Base-by-base conservation (phyloP, 2,113 vertebrate genomes). In the Spea bombifrons region DNA sequence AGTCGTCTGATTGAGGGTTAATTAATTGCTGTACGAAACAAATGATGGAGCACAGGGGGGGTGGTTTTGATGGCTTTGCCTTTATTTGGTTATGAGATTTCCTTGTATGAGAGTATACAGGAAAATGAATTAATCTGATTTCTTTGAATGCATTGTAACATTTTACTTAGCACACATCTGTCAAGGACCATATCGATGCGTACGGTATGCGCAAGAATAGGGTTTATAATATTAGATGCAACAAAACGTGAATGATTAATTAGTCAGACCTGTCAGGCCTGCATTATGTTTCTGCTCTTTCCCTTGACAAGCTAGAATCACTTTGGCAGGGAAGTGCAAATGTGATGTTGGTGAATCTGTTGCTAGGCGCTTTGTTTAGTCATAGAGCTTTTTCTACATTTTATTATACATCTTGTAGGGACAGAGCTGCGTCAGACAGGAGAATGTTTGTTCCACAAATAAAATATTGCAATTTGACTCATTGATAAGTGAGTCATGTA, bases 281-380 rank as follows among this genome's bases (percentile, higher is more conserved):
- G 5, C 61, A 17, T 66, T 48, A 69, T 69, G 49, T 64, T 16
- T 4, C 8, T 69, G 45, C 13, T 52, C 53, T 52, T 55, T 57
- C 66, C 44, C 52, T 53, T 76, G 75, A 76, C 66, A 59, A 44
- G 45, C 46, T 44, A 57, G 49, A 76, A 47, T 70, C 75, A 30
- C 53, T 76, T 47, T 69, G 66, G 44, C 52, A 48, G 44, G 55
- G 66, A 16, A 64, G 46, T 76, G 53, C 52, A 15, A 70, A 59
- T 76, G 75, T 69, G 53, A 50, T 45, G 15, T 16, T 69, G 61
- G 61, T 64, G 53, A 70, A 65, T 49, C 8, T 69, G 75, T 76
- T 76, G 75, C 75, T 76, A 76, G 66, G 75, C 75, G 61, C 69
- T 57, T n/a, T 69, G 30, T 55, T 69, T 59, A 69, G 50, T 61